These are phyloP conservation scores for Phaenicophaeus curvirostris DNA, from an alignment of 2,797 vertebrate species.

Conservation along the genomic window DNA sequence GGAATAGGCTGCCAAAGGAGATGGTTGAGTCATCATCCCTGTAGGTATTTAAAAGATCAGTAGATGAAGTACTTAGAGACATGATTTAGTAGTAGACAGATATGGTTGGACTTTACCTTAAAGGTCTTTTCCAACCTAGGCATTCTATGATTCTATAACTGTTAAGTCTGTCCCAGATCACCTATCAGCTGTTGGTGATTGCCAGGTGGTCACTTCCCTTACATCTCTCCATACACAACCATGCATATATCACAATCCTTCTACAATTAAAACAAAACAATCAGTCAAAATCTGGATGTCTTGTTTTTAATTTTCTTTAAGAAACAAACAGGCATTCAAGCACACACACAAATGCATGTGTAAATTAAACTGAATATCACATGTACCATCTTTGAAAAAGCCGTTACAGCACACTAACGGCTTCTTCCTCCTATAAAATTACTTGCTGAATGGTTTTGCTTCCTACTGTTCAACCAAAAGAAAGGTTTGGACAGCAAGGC, in stretches of 20 bases:
- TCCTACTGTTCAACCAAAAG: not conserved
- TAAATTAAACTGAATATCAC: slow-evolving; percentile 1
- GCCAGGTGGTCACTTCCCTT: not conserved
- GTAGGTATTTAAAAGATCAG: too few species aligned
- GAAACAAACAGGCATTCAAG: not conserved
- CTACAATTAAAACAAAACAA: not conserved
- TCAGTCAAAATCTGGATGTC: not conserved
- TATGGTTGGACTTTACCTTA: too few species aligned
- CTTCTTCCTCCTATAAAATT: not conserved
- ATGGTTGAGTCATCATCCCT: too few species aligned
- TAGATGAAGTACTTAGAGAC: too few species aligned
- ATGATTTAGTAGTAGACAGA: too few species aligned
- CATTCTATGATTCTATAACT: too few species aligned
- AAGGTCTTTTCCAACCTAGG: too few species aligned
- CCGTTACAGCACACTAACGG: not conserved
- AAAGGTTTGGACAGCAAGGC: not conserved
- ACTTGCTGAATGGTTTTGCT: not conserved
- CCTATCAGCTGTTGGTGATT: not conserved
- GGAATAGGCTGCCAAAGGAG: too few species aligned
- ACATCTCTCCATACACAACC: not conserved
- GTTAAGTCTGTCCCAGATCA: not conserved
- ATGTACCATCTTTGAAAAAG: not conserved
- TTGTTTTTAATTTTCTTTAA: not conserved
- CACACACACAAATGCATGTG: not conserved
- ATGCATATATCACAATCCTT: not conserved